Evolutionary conservation across 2,888 invertebrate species (phyloP).

Genomic region (Notodonta ziczac): DNA sequence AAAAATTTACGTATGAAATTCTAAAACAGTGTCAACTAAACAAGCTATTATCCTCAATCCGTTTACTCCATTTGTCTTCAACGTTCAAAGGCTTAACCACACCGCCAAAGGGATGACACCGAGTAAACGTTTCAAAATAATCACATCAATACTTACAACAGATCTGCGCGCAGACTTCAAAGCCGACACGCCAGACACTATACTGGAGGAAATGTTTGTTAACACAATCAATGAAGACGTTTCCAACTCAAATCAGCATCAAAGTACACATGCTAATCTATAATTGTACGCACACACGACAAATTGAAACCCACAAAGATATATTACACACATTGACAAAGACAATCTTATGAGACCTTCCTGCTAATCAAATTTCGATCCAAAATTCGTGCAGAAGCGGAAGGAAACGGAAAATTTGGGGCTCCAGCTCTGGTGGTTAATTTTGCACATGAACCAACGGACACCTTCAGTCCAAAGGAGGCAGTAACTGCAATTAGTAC

Average conservation of each 20-base stretch:
- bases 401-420: conserved; percentile 29
- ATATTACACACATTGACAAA: conserved; percentile 3
- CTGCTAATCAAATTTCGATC: neutral
- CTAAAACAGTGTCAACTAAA: too few species aligned
- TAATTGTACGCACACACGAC: conserved; percentile 29
- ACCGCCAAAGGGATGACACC: conserved; percentile 39
- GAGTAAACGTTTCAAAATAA: conserved; percentile 45
- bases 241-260: conserved; percentile 44
- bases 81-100: conserved; percentile 38
- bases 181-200: conserved; percentile 55
- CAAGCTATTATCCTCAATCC: conserved; percentile 26
- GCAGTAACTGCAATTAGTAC: conserved; percentile 72
- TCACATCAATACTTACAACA: conserved; percentile 47
- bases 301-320: neutral
- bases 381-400: conserved; percentile 7
- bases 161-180: conserved; percentile 67
- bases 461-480: conserved; percentile 76
- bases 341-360: conserved; percentile 30
- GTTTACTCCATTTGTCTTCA: conserved; percentile 37
- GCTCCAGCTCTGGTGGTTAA: conserved; percentile 37
- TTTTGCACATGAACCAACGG: conserved; percentile 40
- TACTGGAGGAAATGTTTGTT: conserved; percentile 70
- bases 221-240: conserved; percentile 69
- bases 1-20: too few species aligned
- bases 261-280: conserved; percentile 42